phyloP scores from a whole-genome alignment of 2,888 invertebrate species.

The Hirtodrosophila alboralis region DNA sequence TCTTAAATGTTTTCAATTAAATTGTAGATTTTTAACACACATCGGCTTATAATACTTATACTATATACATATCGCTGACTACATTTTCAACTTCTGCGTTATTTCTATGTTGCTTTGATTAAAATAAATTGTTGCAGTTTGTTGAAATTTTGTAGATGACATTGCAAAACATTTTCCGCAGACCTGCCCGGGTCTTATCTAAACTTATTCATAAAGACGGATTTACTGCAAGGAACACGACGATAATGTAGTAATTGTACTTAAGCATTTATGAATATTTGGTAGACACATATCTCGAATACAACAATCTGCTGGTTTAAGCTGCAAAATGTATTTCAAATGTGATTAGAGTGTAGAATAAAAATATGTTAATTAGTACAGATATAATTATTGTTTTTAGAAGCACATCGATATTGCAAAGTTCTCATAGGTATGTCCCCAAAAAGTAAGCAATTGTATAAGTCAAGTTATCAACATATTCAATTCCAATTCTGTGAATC shows the following conservation, averaged over 20 bases:
- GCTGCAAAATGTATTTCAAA: conserved; percentile 26
- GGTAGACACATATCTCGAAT: conserved; percentile 53
- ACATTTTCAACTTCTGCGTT: conserved; percentile 53
- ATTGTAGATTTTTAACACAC: conserved; percentile 15
- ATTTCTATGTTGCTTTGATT: conserved; percentile 15
- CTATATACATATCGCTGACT: conserved; percentile 23
- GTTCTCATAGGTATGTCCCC: conserved; percentile 51
- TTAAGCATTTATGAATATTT: conserved; percentile 49
- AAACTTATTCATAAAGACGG: conserved; percentile 77
- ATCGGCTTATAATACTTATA: conserved; percentile 17
- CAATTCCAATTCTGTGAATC: too few relatives aligned
- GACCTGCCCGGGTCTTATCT: conserved; percentile 42
- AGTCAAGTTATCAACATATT: too few relatives aligned
- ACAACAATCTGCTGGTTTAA: conserved; percentile 36
- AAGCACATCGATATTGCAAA: conserved; percentile 56
- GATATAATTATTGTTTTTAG: background rate
- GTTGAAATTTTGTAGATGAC: conserved; percentile 14
- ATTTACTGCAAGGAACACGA: conserved; percentile 81
- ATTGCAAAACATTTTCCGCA: conserved; percentile 31
- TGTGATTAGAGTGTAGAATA: conserved; percentile 11
- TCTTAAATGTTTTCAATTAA: conserved; percentile 9
- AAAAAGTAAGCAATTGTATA: background rate
- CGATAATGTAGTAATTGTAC: conserved; percentile 56
- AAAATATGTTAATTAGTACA: conserved; percentile 7
- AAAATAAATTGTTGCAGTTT: conserved; percentile 18